Conservation (phyloP, 2,797 vertebrate species). For the Columba guinea region DNA sequence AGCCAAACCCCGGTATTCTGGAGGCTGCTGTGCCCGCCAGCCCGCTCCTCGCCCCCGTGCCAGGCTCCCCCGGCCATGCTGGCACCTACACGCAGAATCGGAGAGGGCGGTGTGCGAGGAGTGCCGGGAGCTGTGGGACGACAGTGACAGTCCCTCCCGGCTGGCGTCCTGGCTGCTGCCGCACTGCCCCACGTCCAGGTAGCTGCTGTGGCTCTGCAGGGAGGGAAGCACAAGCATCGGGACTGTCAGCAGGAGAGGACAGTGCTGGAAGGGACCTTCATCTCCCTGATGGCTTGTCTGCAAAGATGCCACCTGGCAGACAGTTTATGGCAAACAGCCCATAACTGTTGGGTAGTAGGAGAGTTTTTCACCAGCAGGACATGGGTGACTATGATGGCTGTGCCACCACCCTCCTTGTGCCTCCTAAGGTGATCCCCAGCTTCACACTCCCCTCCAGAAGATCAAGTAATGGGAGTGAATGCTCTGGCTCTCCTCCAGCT, state of each 20-base stretch:
- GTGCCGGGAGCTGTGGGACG: slow-evolving; percentile 81
- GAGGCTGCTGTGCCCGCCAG: background rate
- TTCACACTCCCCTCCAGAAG: background rate
- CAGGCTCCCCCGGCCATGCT: rapidly evolving
- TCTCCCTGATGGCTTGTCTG: rapidly evolving
- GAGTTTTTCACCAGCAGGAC: background rate
- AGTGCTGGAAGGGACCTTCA: too few species aligned
- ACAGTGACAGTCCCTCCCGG: slow-evolving; percentile 78
- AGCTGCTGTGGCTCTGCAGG: slow-evolving; percentile 82
- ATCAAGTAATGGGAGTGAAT: background rate
- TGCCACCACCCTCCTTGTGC: background rate
- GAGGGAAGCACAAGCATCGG: background rate
- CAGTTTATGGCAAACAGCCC: background rate
- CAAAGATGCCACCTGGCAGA: background rate
- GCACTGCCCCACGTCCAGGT: slow-evolving; percentile 76
- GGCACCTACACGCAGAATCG: slow-evolving; percentile 79
- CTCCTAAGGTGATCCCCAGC: background rate
- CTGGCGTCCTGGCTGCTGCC: slow-evolving; percentile 20
- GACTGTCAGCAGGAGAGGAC: rapidly evolving
- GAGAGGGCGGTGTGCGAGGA: slow-evolving; percentile 80
- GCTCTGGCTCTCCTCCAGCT: background rate
- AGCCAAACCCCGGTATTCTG: rapidly evolving
- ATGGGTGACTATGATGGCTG: rapidly evolving
- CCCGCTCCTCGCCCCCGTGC: rapidly evolving
- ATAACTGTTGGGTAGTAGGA: background rate